Evolutionary conservation across 92 coral and sea anemone genomes (phyloP), one percentile per base, ranked within the genome.

Genomic region (Umimayanthus chanpuru): DNA sequence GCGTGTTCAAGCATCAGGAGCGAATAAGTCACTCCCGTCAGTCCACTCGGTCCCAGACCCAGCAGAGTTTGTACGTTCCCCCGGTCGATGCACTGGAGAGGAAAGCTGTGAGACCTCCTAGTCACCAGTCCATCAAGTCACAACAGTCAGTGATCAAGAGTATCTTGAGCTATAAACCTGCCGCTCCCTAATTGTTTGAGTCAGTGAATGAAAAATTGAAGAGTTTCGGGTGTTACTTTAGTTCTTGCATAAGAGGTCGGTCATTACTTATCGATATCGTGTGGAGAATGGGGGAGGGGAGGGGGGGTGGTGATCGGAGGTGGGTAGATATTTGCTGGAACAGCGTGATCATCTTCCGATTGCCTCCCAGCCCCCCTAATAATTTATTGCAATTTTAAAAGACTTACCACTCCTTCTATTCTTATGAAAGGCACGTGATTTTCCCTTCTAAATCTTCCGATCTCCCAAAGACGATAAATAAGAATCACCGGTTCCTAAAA

Each of bases 61-160:
- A 97, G 66, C 99, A 95, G 64, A 94, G 97, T 79, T 83, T 97
- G 55, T 97, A 95, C 86, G 89, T 97, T 64, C 99, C 99, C 1
- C 97, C 99, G 9, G 89, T 93, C 20, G 94, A 93, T 64, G 92
- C 97, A 71, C 90, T 97, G 78, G 95, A 95, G 71, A 93, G 93
- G 66, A 91, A 82, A 6, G 99, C 99, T 4, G 93, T 85, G 55
- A 90, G 99, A 85, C 99, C 99, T n/a, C 99, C 99, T 87, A 97
- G 98, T 88, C 99, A 95, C 93, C 99, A 97, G 94, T 97, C 99
- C 88, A 97, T 97, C 98, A 97, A 97, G 89, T 93, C 97, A 86
- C 99, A 97, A 76, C 99, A 97, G 90, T 92, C 96, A 5, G 99
- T 94, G 43, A 90, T 97, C 38, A 94, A 93, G 76, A 97, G 99